Evolutionary conservation across 2,888 invertebrate genomes (phyloP).

Genomic region (Mamestra brassicae): DNA sequence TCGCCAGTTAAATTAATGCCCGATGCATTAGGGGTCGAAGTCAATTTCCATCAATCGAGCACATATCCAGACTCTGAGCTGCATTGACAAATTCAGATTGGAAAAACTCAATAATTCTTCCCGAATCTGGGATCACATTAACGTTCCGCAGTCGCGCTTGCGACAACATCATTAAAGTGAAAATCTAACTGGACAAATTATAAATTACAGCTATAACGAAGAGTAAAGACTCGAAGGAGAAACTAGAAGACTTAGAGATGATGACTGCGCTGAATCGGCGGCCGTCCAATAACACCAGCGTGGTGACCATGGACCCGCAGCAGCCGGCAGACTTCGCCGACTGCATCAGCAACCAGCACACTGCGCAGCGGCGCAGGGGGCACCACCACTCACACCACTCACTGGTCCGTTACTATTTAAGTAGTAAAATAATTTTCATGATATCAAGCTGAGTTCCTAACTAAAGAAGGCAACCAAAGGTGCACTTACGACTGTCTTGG

Average conservation of each 20-base stretch:
- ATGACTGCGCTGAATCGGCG: slow-evolving; percentile 86
- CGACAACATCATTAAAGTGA: background rate
- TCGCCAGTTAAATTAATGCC: background rate
- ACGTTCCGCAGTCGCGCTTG: background rate
- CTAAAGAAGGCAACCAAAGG: too few relatives aligned
- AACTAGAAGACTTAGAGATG: slow-evolving; percentile 90
- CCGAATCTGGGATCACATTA: background rate
- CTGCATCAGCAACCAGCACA: slow-evolving; percentile 91
- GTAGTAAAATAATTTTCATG: background rate
- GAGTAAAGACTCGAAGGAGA: slow-evolving; percentile 91
- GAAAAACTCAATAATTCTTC: background rate
- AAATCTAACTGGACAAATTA: slow-evolving; percentile 10
- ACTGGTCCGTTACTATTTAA: slow-evolving; percentile 73
- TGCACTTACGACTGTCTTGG: too few relatives aligned
- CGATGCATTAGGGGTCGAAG: background rate
- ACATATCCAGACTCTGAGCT: background rate
- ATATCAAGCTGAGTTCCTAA: background rate
- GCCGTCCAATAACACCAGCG: slow-evolving; percentile 84
- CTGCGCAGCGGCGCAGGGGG: slow-evolving; percentile 86
- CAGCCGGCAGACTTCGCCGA: slow-evolving; percentile 90
- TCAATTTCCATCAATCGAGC: background rate
- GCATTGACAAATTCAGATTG: background rate
- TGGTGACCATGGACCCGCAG: slow-evolving; percentile 85
- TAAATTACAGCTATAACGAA: slow-evolving; percentile 90
- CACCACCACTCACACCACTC: slow-evolving; percentile 84